Conservation (phyloP, 2,113 vertebrate genomes). For the Arothron firmamentum region DNA sequence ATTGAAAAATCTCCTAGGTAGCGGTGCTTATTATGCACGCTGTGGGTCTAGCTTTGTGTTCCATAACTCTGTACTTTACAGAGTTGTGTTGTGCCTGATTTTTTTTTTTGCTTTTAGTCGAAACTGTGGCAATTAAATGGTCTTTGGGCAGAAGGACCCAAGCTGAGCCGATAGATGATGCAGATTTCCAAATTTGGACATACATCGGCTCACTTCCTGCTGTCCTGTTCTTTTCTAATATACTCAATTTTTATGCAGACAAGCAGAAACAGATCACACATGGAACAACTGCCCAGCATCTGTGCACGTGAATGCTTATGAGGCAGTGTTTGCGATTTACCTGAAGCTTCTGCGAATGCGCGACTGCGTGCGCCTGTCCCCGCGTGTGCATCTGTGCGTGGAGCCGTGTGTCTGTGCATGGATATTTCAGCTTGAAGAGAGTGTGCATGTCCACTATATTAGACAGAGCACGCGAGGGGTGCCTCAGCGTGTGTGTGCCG, state of each 20-base stretch:
- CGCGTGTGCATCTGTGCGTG: conserved; percentile 25
- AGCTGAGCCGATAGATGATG: conserved; percentile 58
- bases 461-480: conserved; percentile 59
- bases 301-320: conserved; percentile 20
- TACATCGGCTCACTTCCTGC: conserved; percentile 48
- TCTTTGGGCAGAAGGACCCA: conserved; percentile 33
- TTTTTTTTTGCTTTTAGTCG: conserved; percentile 42
- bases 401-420: conserved; percentile 57
- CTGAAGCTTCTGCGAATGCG: conserved; percentile 25
- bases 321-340: conserved; percentile 34
- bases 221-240: conserved; percentile 61
- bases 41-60: conserved; percentile 15
- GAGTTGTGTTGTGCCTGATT: conserved; percentile 7
- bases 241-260: conserved; percentile 73
- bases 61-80: conserved; percentile 15
- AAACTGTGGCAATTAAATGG: conserved; percentile 66
- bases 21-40: conserved; percentile 7
- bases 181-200: conserved; percentile 58
- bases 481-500: conserved; percentile 65
- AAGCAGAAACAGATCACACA: conserved; percentile 54
- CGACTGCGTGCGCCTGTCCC: conserved; percentile 29
- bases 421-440: conserved; percentile 67
- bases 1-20: conserved; percentile 15
- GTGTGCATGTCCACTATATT: conserved; percentile 74
- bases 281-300: conserved; percentile 44